Conservation (phyloP, 2,113 vertebrate species). For the Hemicordylus capensis region DNA sequence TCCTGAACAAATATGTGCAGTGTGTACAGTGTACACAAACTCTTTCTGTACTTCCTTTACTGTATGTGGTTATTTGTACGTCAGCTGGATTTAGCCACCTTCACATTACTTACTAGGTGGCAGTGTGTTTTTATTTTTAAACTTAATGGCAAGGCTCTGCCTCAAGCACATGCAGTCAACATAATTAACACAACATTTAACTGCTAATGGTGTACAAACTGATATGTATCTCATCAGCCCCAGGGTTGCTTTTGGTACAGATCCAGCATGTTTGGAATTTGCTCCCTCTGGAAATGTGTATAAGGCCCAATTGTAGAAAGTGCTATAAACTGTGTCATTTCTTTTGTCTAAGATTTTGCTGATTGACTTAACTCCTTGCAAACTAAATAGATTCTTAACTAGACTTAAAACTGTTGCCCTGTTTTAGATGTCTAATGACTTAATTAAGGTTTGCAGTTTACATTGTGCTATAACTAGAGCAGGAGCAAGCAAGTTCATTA, state of each 20-base stretch:
- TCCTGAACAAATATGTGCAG: not conserved
- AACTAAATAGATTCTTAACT: not conserved
- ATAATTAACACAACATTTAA: slow-evolving; percentile 10
- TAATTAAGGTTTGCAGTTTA: not conserved
- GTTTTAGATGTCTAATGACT: not conserved
- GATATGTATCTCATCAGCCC: not conserved
- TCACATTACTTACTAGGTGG: not conserved
- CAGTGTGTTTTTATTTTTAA: not conserved
- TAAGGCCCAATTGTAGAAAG: not conserved
- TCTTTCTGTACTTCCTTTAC: not conserved
- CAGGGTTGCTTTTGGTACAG: not conserved
- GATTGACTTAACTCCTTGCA: not conserved
- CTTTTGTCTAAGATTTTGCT: not conserved
- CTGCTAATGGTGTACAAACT: not conserved
- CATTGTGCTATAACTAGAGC: not conserved
- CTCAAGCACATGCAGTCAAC: not conserved
- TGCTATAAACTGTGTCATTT: not conserved
- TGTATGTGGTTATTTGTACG: not conserved
- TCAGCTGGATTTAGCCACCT: not conserved
- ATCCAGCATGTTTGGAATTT: not conserved
- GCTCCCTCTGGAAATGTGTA: not conserved
- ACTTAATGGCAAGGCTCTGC: not conserved
- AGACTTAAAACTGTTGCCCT: not conserved
- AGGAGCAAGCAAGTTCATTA: not conserved
- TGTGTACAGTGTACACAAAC: not conserved